A percentile compares a stretch with the other conserved stretches of the same genome.
These are phyloP conservation scores for Amphiprion clarkii DNA, from an alignment of 2,797 vertebrate genomes.

Conservation along the genomic window DNA sequence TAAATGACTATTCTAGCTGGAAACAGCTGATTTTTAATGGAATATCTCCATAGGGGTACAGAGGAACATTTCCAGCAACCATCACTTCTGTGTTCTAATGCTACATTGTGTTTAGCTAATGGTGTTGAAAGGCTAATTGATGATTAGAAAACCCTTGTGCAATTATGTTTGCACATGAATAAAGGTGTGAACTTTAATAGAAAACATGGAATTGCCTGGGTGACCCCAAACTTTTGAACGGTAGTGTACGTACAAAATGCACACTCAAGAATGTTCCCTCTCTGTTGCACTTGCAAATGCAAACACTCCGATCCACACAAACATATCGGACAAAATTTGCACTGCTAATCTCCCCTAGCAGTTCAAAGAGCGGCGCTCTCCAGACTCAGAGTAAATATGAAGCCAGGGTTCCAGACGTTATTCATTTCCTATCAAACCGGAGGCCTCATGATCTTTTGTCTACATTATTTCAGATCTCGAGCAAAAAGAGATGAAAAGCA, in stretches of 20 bases:
- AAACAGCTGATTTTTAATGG: no score
- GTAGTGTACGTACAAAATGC: not conserved
- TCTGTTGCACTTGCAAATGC: not conserved
- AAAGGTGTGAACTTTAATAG: no score
- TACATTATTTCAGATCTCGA: constrained; percentile 58
- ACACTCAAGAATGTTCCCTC: not conserved
- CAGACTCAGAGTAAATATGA: constrained; percentile 67
- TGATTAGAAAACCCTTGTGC: no score
- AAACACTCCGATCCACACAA: constrained; percentile 26
- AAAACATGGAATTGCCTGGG: no score
- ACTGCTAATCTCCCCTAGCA: constrained; percentile 53
- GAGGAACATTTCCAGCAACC: no score
- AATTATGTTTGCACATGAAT: no score
- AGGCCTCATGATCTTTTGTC: constrained; percentile 66
- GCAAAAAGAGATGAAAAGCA: constrained; percentile 40
- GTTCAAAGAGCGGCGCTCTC: constrained; percentile 56
- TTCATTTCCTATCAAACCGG: constrained; percentile 58
- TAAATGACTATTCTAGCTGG: no score
- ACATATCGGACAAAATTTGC: constrained; percentile 47
- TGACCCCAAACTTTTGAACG: no score
- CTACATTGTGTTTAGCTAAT: no score
- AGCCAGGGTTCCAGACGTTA: constrained; percentile 60
- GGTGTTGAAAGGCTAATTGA: no score
- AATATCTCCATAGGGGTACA: no score
- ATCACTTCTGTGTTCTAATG: no score